Evolutionary conservation across 2,797 vertebrate species (phyloP).

Genomic region (Kryptolebias ocellatus): DNA sequence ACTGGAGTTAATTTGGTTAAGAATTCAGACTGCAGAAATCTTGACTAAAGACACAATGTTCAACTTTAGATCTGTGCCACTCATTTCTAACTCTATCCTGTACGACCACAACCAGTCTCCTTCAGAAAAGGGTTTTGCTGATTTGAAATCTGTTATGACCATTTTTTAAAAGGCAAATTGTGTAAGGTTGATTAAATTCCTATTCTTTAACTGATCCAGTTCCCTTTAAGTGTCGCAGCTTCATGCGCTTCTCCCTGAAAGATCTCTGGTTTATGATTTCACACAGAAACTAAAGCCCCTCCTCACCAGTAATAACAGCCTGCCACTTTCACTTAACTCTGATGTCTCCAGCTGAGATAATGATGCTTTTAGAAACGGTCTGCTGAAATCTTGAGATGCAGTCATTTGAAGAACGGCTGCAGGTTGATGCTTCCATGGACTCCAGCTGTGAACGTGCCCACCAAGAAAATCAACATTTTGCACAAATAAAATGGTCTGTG

Average conservation of each 20-base stretch:
- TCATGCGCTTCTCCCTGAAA: neutral
- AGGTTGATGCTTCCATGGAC: neutral
- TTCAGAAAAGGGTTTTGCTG: too few species aligned
- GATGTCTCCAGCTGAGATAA: neutral
- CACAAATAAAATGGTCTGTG: neutral
- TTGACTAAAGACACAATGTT: too few species aligned
- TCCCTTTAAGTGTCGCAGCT: neutral
- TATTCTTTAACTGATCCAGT: neutral
- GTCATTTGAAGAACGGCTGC: neutral
- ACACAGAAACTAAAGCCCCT: neutral
- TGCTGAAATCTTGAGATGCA: neutral
- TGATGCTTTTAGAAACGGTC: slow-evolving; percentile 3
- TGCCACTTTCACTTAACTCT: slow-evolving; percentile 2
- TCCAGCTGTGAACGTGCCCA: neutral
- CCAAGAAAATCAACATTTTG: neutral
- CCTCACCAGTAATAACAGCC: neutral
- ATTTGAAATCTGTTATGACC: too few species aligned
- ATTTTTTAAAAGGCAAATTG: too few species aligned
- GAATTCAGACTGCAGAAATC: too few species aligned
- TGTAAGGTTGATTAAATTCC: too few species aligned
- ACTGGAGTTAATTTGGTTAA: too few species aligned
- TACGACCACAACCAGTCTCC: too few species aligned
- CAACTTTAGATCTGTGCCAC: too few species aligned
- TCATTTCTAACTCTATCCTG: too few species aligned
- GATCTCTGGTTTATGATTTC: neutral